Conservation (phyloP, 1,140 invertebrate genomes). For the Drosophila albomicans region DNA sequence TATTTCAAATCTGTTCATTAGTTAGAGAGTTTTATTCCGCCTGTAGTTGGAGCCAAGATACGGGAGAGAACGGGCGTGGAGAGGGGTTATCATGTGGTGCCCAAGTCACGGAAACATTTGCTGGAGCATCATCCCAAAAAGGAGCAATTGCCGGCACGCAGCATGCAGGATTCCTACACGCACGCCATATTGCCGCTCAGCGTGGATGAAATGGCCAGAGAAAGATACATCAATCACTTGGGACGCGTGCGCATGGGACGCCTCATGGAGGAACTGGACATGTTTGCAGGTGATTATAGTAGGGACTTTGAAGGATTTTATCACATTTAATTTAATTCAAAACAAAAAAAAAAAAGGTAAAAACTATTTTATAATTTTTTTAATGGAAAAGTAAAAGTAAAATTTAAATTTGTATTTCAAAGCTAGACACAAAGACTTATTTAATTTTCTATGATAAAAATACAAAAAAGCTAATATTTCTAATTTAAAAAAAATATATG, state of each 20-base stretch:
- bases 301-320: no score
- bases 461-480: no score
- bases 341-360: no score
- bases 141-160: conserved; percentile 84
- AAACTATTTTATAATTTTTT: no score
- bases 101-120: conserved; percentile 72
- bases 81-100: conserved; percentile 63
- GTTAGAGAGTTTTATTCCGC: neutral
- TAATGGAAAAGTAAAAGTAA: no score
- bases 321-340: no score
- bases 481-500: no score
- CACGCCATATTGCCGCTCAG: conserved; percentile 89
- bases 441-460: no score
- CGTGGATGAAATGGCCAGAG: conserved; percentile 86
- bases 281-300: conserved; percentile 88
- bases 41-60: conserved; percentile 57
- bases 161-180: conserved; percentile 89
- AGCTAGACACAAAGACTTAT: no score
- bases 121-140: conserved; percentile 68
- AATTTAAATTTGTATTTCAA: no score
- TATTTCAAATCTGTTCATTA: neutral
- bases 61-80: conserved; percentile 61
- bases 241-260: conserved; percentile 89
- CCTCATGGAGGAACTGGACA: conserved; percentile 92
- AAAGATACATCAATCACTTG: conserved; percentile 89